Percentiles rank a stretch among this genome's conserved stretches.
These are phyloP conservation scores for Azemiops feae DNA, from an alignment of 2,113 vertebrate genomes.

Conservation along the genomic window DNA sequence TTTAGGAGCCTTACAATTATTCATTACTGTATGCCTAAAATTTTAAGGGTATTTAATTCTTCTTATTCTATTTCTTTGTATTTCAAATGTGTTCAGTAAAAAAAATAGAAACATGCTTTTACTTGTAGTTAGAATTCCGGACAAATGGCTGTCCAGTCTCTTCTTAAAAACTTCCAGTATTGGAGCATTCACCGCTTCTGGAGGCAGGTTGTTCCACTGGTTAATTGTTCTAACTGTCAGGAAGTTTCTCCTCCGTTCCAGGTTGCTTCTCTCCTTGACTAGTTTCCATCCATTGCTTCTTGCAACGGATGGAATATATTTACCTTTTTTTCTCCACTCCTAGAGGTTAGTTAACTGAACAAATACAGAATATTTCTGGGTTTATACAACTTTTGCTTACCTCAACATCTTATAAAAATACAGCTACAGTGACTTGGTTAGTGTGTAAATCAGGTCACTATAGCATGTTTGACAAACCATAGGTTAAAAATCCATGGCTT, in stretches of 20 bases:
- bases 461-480: background rate
- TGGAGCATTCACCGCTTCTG: too few species aligned
- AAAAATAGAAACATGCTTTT: background rate
- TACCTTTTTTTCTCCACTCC: background rate
- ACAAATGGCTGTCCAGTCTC: too few species aligned
- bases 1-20: background rate
- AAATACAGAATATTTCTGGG: background rate
- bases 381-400: background rate
- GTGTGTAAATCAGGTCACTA: background rate
- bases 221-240: too few species aligned
- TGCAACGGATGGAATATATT: too few species aligned
- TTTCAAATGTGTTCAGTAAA: background rate
- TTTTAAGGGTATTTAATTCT: background rate
- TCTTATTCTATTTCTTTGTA: background rate
- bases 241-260: too few species aligned
- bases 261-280: too few species aligned
- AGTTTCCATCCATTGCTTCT: too few species aligned
- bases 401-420: background rate
- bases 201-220: too few species aligned
- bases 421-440: background rate
- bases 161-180: too few species aligned
- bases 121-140: background rate
- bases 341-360: background rate
- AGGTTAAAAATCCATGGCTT: background rate
- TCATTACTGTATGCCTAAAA: background rate